phyloP scores from a whole-genome alignment of 2,888 invertebrate species.

The Scaptomyza polygonia region DNA sequence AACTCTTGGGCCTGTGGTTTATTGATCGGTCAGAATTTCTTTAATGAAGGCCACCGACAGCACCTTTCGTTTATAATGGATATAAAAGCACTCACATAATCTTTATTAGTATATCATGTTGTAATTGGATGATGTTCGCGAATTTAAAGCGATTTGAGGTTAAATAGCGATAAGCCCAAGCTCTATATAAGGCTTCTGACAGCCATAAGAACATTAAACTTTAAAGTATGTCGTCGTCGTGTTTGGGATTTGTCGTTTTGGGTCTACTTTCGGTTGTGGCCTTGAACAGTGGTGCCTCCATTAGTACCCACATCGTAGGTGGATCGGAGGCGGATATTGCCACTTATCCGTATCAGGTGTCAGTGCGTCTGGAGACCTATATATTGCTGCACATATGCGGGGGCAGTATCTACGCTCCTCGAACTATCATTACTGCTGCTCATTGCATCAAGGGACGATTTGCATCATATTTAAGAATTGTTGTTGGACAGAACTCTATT shows the following conservation, averaged over 20 bases:
- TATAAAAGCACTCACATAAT: constrained; percentile 68
- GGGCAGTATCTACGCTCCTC: constrained; percentile 66
- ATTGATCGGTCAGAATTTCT: constrained; percentile 44
- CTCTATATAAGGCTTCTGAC: constrained; percentile 44
- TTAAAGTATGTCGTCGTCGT: constrained; percentile 39
- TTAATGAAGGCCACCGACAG: constrained; percentile 69
- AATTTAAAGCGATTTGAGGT: constrained; percentile 46
- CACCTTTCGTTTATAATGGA: constrained; percentile 71
- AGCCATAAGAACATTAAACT: constrained; percentile 9
- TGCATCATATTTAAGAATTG: constrained; percentile 69
- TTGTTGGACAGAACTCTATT: constrained; percentile 72
- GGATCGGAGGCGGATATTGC: constrained; percentile 63
- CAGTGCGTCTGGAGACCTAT: constrained; percentile 67
- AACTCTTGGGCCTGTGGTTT: constrained; percentile 42
- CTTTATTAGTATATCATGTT: constrained; percentile 66
- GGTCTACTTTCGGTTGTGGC: constrained; percentile 36
- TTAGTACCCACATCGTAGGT: constrained; percentile 63
- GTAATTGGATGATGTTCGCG: constrained; percentile 60
- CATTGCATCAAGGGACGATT: constrained; percentile 75
- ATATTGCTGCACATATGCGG: constrained; percentile 76
- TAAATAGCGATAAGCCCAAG: constrained; percentile 53
- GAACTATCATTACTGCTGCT: constrained; percentile 71
- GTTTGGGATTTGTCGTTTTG: constrained; percentile 39
- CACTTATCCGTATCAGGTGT: constrained; percentile 69
- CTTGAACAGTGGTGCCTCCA: constrained; percentile 26